phyloP scores from a whole-genome alignment of 2,888 invertebrate genomes.

The Chymomyza amoena region DNA sequence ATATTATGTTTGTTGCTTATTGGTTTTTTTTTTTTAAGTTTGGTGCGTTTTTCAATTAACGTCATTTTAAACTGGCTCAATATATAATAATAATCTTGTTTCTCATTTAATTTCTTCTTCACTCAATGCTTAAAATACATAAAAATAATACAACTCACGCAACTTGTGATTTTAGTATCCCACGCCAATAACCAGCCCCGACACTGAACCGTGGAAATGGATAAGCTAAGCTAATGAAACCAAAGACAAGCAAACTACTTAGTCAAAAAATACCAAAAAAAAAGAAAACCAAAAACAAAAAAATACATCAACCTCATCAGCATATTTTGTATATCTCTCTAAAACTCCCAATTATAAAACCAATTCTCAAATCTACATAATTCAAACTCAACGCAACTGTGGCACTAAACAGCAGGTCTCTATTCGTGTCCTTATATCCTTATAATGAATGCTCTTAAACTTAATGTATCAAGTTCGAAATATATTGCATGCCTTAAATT shows the following conservation, averaged over 20 bases:
- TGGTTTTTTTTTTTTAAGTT: conserved; percentile 1
- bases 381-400: background rate
- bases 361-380: background rate
- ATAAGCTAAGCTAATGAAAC: conserved; percentile 79
- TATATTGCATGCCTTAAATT: background rate
- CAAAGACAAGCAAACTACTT: conserved; percentile 4
- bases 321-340: background rate
- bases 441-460: too few species aligned
- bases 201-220: conserved; percentile 94
- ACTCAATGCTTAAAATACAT: conserved; percentile 10
- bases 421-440: conserved; percentile 5
- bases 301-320: background rate
- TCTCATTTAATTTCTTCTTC: conserved; percentile 49
- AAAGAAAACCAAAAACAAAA: conserved; percentile 18
- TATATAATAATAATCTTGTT: conserved; percentile 22
- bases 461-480: background rate
- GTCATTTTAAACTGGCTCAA: conserved; percentile 24
- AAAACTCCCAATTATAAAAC: conserved; percentile 24
- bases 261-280: background rate
- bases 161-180: conserved; percentile 83
- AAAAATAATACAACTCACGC: conserved; percentile 21
- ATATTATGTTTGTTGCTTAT: background rate
- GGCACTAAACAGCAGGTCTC: background rate
- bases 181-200: conserved; percentile 92
- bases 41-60: background rate